Evolutionary conservation across 2,888 invertebrate species (phyloP).

Genomic region (Apomyelois bistriatella): DNA sequence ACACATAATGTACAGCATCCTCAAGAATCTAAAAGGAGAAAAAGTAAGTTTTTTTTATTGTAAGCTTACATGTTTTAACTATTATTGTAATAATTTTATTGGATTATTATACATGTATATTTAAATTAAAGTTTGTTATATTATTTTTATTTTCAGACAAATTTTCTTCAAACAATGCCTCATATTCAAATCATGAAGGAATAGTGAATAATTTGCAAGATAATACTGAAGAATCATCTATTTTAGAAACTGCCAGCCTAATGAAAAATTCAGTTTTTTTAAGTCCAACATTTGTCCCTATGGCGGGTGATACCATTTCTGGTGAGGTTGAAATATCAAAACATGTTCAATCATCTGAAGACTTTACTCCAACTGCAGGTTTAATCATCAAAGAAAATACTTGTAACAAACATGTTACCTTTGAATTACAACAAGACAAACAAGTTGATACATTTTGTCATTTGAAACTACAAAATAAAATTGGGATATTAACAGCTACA

Average conservation of each 20-base stretch:
- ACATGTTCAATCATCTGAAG: neutral
- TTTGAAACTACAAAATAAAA: neutral
- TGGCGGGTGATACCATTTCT: constrained; percentile 30
- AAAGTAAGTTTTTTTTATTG: constrained; percentile 11
- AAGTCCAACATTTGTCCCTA: constrained; percentile 58
- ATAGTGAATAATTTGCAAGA: constrained; percentile 14
- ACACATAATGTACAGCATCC: constrained; percentile 17
- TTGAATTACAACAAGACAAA: neutral
- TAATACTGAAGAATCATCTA: constrained; percentile 38
- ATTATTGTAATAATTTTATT: neutral
- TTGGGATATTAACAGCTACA: neutral
- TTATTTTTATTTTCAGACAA: constrained; percentile 2
- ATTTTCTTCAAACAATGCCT: neutral
- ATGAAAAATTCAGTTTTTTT: constrained; percentile 65
- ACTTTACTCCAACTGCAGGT: neutral
- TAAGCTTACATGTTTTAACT: neutral
- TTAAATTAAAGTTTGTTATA: neutral
- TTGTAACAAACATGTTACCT: neutral
- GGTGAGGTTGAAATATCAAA: constrained; percentile 38
- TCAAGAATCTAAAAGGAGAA: constrained; percentile 1
- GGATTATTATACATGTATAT: too few species aligned
- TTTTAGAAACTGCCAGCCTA: constrained; percentile 62
- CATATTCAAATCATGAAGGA: constrained; percentile 9
- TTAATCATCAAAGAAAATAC: neutral
- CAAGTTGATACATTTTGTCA: neutral